Percentiles rank a stretch among this genome's conserved stretches.
These are phyloP conservation scores for Mungos mungo DNA, from an alignment of 2,113 vertebrate genomes.

Conservation along the genomic window DNA sequence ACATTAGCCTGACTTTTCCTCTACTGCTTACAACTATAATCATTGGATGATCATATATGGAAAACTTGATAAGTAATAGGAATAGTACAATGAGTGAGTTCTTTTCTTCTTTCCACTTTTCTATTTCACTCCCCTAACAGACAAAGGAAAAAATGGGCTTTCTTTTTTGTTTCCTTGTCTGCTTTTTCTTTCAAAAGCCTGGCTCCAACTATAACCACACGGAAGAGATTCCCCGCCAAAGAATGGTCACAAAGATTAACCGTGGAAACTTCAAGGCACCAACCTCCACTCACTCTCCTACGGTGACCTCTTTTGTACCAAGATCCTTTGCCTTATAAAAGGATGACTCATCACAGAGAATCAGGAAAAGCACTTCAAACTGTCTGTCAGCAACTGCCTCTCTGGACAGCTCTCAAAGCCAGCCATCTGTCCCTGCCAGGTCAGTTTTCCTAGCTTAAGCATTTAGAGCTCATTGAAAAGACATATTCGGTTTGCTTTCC, in stretches of 20 bases:
- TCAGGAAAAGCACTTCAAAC: not conserved
- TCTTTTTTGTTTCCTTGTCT: not conserved
- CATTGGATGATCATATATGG: too few relatives aligned
- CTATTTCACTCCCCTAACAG: not conserved
- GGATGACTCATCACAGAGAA: constrained; percentile 17
- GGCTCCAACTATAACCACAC: not conserved
- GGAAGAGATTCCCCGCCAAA: not conserved
- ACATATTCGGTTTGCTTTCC: not conserved
- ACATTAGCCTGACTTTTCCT: not conserved
- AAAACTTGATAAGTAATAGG: not conserved
- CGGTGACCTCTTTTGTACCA: not conserved
- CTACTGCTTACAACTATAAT: not conserved
- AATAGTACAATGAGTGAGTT: not conserved
- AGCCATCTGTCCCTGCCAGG: not conserved
- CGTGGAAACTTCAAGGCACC: not conserved
- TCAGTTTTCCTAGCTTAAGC: not conserved
- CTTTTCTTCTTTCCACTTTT: not conserved
- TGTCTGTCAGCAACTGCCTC: not conserved
- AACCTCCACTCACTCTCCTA: not conserved
- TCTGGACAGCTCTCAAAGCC: not conserved
- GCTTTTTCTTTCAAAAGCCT: not conserved
- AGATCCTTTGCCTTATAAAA: not conserved
- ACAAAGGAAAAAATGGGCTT: not conserved
- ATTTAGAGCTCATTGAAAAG: not conserved
- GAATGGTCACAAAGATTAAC: not conserved